Conservation (phyloP, 1,140 invertebrate genomes). For the Scaptodrosophila lebanonensis region DNA sequence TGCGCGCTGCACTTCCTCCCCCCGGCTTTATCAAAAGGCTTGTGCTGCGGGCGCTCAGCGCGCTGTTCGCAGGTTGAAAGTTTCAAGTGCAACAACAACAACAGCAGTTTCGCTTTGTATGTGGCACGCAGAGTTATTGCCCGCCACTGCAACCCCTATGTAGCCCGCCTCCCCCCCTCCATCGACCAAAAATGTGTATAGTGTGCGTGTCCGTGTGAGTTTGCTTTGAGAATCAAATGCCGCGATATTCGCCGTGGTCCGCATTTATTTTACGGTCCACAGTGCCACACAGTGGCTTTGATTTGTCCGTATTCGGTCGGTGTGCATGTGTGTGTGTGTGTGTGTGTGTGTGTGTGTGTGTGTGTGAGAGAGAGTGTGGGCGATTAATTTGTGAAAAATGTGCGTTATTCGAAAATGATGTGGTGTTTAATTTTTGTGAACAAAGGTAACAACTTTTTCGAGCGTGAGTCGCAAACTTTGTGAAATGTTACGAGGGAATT, state of each 20-base stretch:
- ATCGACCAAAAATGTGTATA: conserved; percentile 40
- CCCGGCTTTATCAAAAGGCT: conserved; percentile 10
- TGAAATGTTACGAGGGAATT: background rate
- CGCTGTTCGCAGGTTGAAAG: conserved; percentile 49
- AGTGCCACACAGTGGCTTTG: too few species aligned
- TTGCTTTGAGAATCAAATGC: conserved; percentile 6
- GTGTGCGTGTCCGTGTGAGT: conserved; percentile 13
- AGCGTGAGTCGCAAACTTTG: background rate
- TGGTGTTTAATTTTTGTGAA: conserved; percentile 19
- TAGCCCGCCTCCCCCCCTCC: conserved; percentile 24
- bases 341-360: conserved; percentile 7
- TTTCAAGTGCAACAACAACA: conserved; percentile 60
- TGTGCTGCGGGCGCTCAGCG: background rate
- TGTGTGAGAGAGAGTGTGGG: conserved; percentile 49
- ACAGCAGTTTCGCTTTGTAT: background rate
- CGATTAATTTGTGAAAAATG: conserved; percentile 63
- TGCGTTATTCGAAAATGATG: conserved; percentile 24
- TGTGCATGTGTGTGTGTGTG: conserved; percentile 1
- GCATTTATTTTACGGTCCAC: conserved; percentile 19
- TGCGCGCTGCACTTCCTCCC: conserved; percentile 13
- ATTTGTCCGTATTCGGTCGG: conserved; percentile 22
- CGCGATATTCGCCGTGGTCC: conserved; percentile 32
- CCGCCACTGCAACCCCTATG: background rate
- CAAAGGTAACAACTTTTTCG: conserved; percentile 44
- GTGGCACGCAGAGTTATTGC: background rate